A percentile compares a stretch with the other conserved stretches of the same genome.
Evolutionary conservation across 2,113 vertebrate species (phyloP).

Genomic region (Blennius ocellaris): DNA sequence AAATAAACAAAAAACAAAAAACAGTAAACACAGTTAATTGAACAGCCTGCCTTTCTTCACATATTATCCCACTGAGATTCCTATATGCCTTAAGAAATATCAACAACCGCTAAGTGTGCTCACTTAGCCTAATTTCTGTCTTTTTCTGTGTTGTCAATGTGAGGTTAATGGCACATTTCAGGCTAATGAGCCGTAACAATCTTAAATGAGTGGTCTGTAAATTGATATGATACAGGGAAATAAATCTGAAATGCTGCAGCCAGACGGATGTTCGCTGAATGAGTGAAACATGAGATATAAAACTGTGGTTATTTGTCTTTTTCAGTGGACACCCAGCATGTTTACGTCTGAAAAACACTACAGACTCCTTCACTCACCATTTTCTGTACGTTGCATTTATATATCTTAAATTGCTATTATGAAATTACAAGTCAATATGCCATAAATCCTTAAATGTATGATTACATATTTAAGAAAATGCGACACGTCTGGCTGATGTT

Average conservation of each 20-base stretch:
- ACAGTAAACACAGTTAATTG: too few species aligned
- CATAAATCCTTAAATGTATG: too few species aligned
- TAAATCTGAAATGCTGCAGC: slow-evolving; percentile 4
- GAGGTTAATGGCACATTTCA: slow-evolving; percentile 21
- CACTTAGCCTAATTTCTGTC: slow-evolving; percentile 22
- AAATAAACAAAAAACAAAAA: slow-evolving; percentile 20
- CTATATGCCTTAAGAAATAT: not conserved
- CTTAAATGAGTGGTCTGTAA: slow-evolving; percentile 38
- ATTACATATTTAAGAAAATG: not conserved
- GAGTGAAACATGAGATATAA: too few species aligned
- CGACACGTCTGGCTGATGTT: not conserved
- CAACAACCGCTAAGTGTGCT: not conserved
- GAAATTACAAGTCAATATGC: too few species aligned
- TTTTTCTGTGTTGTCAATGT: slow-evolving; percentile 22
- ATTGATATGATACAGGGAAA: slow-evolving; percentile 2
- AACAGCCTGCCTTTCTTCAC: not conserved
- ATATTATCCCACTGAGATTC: not conserved
- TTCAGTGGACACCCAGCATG: too few species aligned
- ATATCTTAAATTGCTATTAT: too few species aligned
- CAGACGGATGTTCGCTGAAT: not conserved
- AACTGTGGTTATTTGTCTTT: too few species aligned
- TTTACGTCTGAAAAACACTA: too few species aligned
- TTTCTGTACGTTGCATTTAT: too few species aligned
- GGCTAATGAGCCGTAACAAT: slow-evolving; percentile 24
- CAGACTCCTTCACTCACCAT: too few species aligned